These are phyloP conservation scores for Cynopterus sphinx DNA, from an alignment of 2,797 vertebrate genomes.

Conservation along the genomic window DNA sequence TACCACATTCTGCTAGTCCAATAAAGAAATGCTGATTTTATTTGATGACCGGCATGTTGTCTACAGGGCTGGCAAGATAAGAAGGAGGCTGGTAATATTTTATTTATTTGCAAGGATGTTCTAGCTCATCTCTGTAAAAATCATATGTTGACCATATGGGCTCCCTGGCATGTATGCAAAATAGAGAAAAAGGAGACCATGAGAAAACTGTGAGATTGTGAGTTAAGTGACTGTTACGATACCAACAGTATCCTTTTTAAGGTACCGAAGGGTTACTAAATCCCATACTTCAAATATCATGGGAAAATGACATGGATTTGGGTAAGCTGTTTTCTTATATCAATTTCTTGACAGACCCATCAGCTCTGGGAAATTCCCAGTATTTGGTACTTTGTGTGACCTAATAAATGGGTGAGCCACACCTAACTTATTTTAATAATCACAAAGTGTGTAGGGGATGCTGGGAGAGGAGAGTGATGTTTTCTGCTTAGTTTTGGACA, in stretches of 20 bases:
- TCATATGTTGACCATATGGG: slow-evolving; percentile 79
- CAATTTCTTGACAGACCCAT: slow-evolving; percentile 78
- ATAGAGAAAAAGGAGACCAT: background rate
- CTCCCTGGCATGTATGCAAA: slow-evolving; percentile 70
- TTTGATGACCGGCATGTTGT: background rate
- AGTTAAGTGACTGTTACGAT: background rate
- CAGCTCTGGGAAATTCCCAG: slow-evolving; percentile 79
- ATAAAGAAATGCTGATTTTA: background rate
- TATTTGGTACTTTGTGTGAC: slow-evolving; percentile 58
- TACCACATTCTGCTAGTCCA: background rate
- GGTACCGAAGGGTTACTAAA: slow-evolving; percentile 76
- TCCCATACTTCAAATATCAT: slow-evolving; percentile 70
- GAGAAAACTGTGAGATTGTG: background rate
- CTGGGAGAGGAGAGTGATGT: background rate
- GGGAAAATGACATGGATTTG: slow-evolving; percentile 44
- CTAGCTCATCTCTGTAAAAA: slow-evolving; percentile 77
- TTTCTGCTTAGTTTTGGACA: background rate
- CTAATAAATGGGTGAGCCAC: background rate
- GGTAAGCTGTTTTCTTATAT: slow-evolving; percentile 76
- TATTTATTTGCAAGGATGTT: slow-evolving; percentile 58
- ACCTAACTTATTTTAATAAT: slow-evolving; percentile 32
- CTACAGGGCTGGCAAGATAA: background rate
- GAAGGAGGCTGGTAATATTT: background rate
- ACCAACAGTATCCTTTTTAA: slow-evolving; percentile 71
- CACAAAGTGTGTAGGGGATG: background rate